phyloP scores from a whole-genome alignment of 2,888 invertebrate species.

The Stictocephala bisonia region DNA sequence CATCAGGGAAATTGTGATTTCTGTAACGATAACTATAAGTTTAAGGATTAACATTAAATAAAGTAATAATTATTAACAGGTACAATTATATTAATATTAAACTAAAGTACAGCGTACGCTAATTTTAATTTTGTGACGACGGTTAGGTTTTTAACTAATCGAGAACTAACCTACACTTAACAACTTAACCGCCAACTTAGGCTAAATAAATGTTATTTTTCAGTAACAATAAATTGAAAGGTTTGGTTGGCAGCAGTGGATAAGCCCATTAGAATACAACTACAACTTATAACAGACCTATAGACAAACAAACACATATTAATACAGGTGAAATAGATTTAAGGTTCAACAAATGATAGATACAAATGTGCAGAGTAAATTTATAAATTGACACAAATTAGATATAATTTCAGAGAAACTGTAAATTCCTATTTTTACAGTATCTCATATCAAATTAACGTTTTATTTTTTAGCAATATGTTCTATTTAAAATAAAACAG shows the following conservation, averaged over 20 bases:
- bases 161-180: slow-evolving; percentile 21
- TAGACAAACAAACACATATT: slow-evolving; percentile 44
- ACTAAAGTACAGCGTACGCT: too few relatives aligned
- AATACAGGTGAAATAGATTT: neutral
- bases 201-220: slow-evolving; percentile 8
- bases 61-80: neutral
- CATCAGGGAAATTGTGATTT: neutral
- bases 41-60: neutral
- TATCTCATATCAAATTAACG: too few relatives aligned
- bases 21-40: neutral
- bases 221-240: neutral
- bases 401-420: too few relatives aligned
- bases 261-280: slow-evolving; percentile 45
- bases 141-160: too few relatives aligned
- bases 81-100: slow-evolving; percentile 7
- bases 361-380: too few relatives aligned
- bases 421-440: too few relatives aligned
- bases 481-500: too few relatives aligned
- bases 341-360: too few relatives aligned
- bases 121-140: slow-evolving; percentile 3
- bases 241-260: slow-evolving; percentile 53
- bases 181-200: slow-evolving; percentile 19
- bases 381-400: too few relatives aligned
- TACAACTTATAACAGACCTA: slow-evolving; percentile 39
- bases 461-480: too few relatives aligned